Evolutionary conservation across 2,113 vertebrate genomes (phyloP).

Genomic region (Lagopus muta): DNA sequence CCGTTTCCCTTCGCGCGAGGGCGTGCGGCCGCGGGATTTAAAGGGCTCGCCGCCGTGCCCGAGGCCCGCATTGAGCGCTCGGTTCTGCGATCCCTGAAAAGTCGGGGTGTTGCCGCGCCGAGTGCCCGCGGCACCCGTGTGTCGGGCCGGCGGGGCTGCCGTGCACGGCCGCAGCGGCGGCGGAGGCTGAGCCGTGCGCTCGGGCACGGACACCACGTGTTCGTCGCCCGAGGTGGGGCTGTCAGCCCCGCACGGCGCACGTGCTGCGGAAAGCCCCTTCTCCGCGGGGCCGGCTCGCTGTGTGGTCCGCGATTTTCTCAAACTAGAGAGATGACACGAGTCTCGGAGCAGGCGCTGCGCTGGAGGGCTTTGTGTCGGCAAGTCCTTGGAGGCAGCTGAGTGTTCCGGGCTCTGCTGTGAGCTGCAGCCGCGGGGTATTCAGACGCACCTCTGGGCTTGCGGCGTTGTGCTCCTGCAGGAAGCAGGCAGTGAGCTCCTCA

Average conservation of each 20-base stretch:
- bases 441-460: background rate
- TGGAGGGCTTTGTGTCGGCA: background rate
- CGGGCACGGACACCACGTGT: background rate
- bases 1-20: no score
- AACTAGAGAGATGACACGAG: rapidly evolving
- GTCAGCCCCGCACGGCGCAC: rapidly evolving
- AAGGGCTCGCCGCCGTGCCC: no score
- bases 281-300: rapidly evolving
- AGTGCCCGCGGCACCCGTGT: no score
- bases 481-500: constrained; percentile 4
- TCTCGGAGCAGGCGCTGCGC: background rate
- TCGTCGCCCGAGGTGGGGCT: background rate
- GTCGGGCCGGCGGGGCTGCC: no score
- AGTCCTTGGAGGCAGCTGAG: background rate
- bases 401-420: background rate
- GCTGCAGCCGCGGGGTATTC: background rate
- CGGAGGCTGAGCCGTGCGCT: background rate
- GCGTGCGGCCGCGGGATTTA: no score
- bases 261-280: background rate
- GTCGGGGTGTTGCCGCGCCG: no score
- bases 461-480: background rate
- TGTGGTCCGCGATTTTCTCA: background rate
- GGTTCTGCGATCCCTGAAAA: no score
- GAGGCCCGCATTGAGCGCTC: no score
- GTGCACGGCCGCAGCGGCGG: background rate